Percentiles rank a stretch among this genome's conserved stretches.
Conservation (phyloP, 2,888 invertebrate species). For the Meghimatium bilineatum region DNA sequence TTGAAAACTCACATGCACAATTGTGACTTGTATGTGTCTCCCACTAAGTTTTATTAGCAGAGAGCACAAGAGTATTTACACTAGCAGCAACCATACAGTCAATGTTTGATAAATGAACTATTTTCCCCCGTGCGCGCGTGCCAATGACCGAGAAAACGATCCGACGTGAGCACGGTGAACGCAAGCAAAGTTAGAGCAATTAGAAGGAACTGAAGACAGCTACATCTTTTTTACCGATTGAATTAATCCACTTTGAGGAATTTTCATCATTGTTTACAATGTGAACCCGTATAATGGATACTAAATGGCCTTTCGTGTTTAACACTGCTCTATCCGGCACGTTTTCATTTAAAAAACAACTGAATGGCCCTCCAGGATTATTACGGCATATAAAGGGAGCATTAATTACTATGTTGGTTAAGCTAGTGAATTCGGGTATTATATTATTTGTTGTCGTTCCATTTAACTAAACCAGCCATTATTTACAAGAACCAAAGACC, state of each 20-base stretch:
- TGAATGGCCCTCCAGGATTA: conserved; percentile 17
- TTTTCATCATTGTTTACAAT: conserved; percentile 33
- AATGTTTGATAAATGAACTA: conserved; percentile 20
- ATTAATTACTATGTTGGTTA: conserved; percentile 30
- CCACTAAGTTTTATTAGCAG: conserved; percentile 19
- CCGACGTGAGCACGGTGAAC: neutral
- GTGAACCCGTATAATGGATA: conserved; percentile 23
- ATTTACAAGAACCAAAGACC: conserved; percentile 38
- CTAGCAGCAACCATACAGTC: conserved; percentile 16
- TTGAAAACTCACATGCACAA: neutral
- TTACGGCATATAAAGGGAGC: conserved; percentile 26
- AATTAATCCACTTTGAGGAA: conserved; percentile 43
- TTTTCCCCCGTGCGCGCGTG: conserved; percentile 14
- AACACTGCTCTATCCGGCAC: conserved; percentile 8
- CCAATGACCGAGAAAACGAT: conserved; percentile 16
- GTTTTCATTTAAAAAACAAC: conserved; percentile 36
- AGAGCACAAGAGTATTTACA: conserved; percentile 17
- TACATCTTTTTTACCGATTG: conserved; percentile 31
- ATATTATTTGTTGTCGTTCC: conserved; percentile 38
- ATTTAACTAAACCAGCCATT: conserved; percentile 36
- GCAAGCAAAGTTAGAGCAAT: conserved; percentile 33
- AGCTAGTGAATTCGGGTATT: conserved; percentile 34
- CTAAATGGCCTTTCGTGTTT: conserved; percentile 36
- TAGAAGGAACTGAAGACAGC: conserved; percentile 9
- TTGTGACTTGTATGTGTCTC: conserved; percentile 21